Base-by-base conservation (phyloP, 1,140 invertebrate genomes). In the Hypothenemus hampei region DNA sequence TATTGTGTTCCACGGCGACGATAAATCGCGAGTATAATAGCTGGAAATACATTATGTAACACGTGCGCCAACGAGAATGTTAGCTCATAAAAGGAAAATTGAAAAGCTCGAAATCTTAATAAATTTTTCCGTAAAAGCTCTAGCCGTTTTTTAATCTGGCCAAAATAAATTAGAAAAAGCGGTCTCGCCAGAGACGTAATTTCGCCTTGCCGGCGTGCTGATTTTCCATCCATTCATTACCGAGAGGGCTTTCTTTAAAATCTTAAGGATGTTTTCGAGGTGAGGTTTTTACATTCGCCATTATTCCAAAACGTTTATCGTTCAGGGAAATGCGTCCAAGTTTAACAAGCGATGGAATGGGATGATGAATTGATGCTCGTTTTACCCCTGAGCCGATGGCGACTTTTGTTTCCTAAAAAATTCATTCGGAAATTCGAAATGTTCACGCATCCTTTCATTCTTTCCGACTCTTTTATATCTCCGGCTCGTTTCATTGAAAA, bases 401-500 rank as follows among this genome's bases (percentile, higher is more conserved):
- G n/a, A n/a, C n/a, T n/a, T n/a, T n/a, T n/a, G n/a, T n/a, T n/a
- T n/a, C n/a, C n/a, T n/a, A n/a, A n/a, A n/a, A n/a, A n/a, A n/a
- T n/a, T n/a, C n/a, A n/a, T n/a, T n/a, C n/a, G n/a, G n/a, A n/a
- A n/a, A n/a, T n/a, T 16, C 35, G 35, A 47, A 63, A 58, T 60
- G 59, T 63, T 63, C 61, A 58, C 61, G 59, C 61, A 63, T 63
- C 55, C 43, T 46, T 54, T 48, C 37, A 46, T 44, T 22, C 41
- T 39, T 24, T 29, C 15, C 18, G 21, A 58, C 58, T 62, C 60
- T 55, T 62, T 62, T 62, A 60, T 54, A 58, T 58, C n/a, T 37
- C 59, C 56, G 54, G 45, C 21, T 59, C 44, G 31, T 35, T 56
- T 63, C 59, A 63, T 63, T 63, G 59, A 63, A 63, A 63, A 63